Evolutionary conservation across 2,888 invertebrate genomes (phyloP).

Genomic region (Synanthedon tipuliformis): DNA sequence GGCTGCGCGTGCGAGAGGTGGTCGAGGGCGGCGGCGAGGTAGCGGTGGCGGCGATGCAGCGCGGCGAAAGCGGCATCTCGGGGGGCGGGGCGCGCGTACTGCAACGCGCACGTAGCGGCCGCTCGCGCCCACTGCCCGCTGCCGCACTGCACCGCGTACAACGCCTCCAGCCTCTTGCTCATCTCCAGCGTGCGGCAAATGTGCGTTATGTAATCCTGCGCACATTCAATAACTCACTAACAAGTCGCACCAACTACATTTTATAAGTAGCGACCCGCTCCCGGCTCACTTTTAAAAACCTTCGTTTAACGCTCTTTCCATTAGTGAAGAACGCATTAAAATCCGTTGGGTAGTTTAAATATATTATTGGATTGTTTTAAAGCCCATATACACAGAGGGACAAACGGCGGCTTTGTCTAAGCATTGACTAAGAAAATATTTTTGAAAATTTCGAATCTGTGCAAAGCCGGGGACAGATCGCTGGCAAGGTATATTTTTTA

Average conservation of each 20-base stretch:
- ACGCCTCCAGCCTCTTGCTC: constrained; percentile 74
- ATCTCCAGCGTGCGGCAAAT: constrained; percentile 79
- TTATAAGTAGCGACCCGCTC: not conserved
- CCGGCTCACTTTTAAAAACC: too few relatives aligned
- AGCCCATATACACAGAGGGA: too few relatives aligned
- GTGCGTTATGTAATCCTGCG: constrained; percentile 74
- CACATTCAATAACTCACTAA: not conserved
- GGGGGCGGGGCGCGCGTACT: constrained; percentile 71
- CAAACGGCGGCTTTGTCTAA: too few relatives aligned
- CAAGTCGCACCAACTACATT: not conserved
- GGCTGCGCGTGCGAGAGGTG: constrained; percentile 73
- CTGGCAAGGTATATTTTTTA: too few relatives aligned
- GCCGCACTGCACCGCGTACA: constrained; percentile 79
- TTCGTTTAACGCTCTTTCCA: too few relatives aligned
- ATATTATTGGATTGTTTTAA: too few relatives aligned
- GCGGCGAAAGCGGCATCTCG: constrained; percentile 33
- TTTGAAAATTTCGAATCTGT: too few relatives aligned
- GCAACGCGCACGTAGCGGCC: constrained; percentile 82
- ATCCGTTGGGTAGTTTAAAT: too few relatives aligned
- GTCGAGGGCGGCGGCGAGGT: constrained; percentile 71
- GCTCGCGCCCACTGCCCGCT: constrained; percentile 81
- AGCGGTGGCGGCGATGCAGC: constrained; percentile 64
- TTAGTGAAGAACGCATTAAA: too few relatives aligned
- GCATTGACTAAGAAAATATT: too few relatives aligned
- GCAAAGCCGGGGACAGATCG: too few relatives aligned